Evolutionary conservation across 2,888 invertebrate genomes (phyloP), one percentile per base, ranked within the genome.

Genomic region (Phorcus lineatus): DNA sequence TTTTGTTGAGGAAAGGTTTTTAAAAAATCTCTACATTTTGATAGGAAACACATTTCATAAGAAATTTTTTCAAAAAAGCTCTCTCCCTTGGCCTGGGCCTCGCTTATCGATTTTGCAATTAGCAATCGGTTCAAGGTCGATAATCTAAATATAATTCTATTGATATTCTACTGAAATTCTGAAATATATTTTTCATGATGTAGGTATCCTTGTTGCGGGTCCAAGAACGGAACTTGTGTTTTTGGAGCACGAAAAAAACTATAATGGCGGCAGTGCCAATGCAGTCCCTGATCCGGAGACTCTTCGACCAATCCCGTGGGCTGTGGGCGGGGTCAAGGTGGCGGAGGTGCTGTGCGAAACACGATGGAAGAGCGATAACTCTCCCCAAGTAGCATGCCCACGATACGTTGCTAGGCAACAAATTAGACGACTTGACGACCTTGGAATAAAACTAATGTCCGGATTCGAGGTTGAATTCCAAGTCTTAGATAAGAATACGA

Each of bases 291-390:
- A 74, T 22, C 52, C 22, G 9, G 19, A 74, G 7, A 74, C 74
- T 11, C 47, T 74, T 13, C 40, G 47, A 17, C 74, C 74, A 22
- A 47, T 74, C 17, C 74, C 74, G 19, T 74, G 74, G 74, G 22
- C 47, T 22, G 47, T 22, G 19, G 22, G 17, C 6, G 74, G 74
- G 47, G 22, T 40, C 47, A 74, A 47, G 19, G 52, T 74, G 0
- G 74, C 40, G 2, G 74, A 74, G 24, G n/a, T 74, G 47, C 47
- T 74, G 19, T 74, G 74, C 22, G 74, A 74, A 47, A 47, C 74
- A 22, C 11, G 47, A 17, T 74, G 74, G 74, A 36, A 40, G 52
- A 22, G 24, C 11, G 74, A 74, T 47, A 22, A 74, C 47, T 40
- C 74, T 17, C 74, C 40, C 13, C 74, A 74, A 19, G 7, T 40